Base-by-base conservation (phyloP, 2,888 invertebrate genomes). In the Tupiocoris notatus region DNA sequence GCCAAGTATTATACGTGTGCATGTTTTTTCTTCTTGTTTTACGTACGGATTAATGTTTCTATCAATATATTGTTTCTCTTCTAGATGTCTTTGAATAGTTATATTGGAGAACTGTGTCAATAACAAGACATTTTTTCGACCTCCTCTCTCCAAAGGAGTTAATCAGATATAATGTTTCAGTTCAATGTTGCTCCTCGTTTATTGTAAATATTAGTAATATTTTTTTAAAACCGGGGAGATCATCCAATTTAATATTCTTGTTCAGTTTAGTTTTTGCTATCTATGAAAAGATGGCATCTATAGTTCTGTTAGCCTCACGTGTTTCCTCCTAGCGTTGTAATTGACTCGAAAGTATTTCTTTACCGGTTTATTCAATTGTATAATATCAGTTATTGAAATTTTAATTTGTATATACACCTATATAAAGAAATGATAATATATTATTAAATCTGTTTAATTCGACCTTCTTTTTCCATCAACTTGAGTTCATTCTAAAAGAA, bases 391-490 rank as follows among this genome's bases (percentile, higher is more conserved):
- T 70, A 57, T 70, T 59, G 59, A 70, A 58, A 70, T 70, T 70
- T 70, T 70, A 24, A 70, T 70, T 59, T 70, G 70, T 70, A 70
- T 70, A 70, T 70, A 70, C 65, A 18, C 59, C 57, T 70, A 68
- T 68, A 70, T 70, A 70, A 70, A 70, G 59, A 70, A 24, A 70
- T 70, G 59, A 70, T 70, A 70, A 59, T 70, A 70, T 70, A 70
- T 70, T 70, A 70, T 54, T 70, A 70, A 24, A 70, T n/a, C 59
- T 70, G 59, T 17, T 59, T n/a, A 59, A 3, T 59, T n/a, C 17
- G 3, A 9, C 17, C 59, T 59, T 59, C 17, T 17, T 59, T n/a
- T 3, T 59, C 59, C 16, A 17, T 59, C n/a, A n/a, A n/a, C n/a
- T n/a, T n/a, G n/a, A n/a, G n/a, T n/a, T n/a, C n/a, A n/a, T n/a